phyloP scores from a whole-genome alignment of 2,888 invertebrate species.

The Muscina levida region DNA sequence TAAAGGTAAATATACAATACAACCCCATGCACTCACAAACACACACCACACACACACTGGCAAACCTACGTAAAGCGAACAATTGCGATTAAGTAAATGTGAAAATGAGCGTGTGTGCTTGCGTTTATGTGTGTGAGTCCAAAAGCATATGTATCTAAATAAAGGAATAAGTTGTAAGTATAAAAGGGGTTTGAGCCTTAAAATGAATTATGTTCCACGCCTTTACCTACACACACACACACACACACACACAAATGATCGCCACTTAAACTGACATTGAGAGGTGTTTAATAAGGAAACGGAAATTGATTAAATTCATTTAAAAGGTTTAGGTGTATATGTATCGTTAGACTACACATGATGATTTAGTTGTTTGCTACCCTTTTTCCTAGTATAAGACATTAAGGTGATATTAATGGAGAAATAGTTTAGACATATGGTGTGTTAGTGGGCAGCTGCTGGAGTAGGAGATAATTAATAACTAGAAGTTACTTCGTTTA shows the following conservation, averaged over 20 bases:
- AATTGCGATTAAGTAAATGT: too few relatives aligned
- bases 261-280: neutral
- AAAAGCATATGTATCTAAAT: too few relatives aligned
- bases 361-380: conserved; percentile 45
- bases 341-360: conserved; percentile 42
- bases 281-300: conserved; percentile 60
- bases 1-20: neutral
- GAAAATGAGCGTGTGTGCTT: too few relatives aligned
- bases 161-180: too few relatives aligned
- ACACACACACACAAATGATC: too few relatives aligned
- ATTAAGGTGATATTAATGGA: neutral
- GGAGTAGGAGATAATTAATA: conserved; percentile 46
- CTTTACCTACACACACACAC: neutral
- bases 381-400: too few relatives aligned
- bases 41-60: neutral
- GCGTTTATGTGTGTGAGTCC: too few relatives aligned
- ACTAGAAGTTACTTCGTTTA: too few relatives aligned
- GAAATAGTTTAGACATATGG: neutral
- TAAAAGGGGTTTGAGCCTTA: conserved; percentile 9
- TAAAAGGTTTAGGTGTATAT: conserved; percentile 60
- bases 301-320: conserved; percentile 64
- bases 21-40: neutral
- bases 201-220: conserved; percentile 31
- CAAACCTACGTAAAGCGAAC: too few relatives aligned
- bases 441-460: neutral